These are phyloP conservation scores for Hyperoplus lanceolatus DNA, from an alignment of 2,797 vertebrate genomes.

Conservation along the genomic window DNA sequence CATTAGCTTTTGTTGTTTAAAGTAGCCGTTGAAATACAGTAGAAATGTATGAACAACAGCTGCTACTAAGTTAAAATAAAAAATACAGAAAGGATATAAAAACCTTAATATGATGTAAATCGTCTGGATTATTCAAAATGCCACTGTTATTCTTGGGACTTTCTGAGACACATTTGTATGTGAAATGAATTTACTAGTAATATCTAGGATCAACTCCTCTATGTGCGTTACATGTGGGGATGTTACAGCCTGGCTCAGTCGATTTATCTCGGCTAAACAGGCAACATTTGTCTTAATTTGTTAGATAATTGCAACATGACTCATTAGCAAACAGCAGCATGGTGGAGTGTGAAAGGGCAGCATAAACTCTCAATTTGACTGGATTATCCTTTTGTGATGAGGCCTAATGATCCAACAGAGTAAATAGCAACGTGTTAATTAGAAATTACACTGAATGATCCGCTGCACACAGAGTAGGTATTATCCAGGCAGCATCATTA, in stretches of 20 bases:
- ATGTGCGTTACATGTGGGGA: conserved; percentile 5
- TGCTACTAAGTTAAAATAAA: background rate
- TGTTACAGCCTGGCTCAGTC: conserved; percentile 15
- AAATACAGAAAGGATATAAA: background rate
- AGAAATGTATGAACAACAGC: conserved; percentile 6
- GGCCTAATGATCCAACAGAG: conserved; percentile 85
- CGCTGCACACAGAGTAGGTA: conserved; percentile 78
- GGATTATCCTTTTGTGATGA: conserved; percentile 87
- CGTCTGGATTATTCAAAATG: background rate
- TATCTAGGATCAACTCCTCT: conserved; percentile 3
- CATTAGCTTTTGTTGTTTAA: conserved; percentile 43
- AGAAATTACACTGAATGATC: conserved; percentile 85
- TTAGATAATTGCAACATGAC: conserved; percentile 71
- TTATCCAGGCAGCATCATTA: conserved; percentile 68
- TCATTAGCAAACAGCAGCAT: conserved; percentile 78
- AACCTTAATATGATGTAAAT: background rate
- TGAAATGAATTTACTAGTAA: conserved; percentile 7
- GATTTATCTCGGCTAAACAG: conserved; percentile 73
- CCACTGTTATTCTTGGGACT: background rate
- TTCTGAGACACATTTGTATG: background rate
- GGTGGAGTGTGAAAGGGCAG: conserved; percentile 73
- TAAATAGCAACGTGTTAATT: conserved; percentile 90
- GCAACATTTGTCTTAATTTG: conserved; percentile 77
- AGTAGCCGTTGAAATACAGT: conserved; percentile 3
- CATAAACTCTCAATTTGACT: conserved; percentile 85